Percentiles rank a stretch among this genome's conserved stretches.
Evolutionary conservation across 1,140 invertebrate genomes (phyloP).

Genomic region (Radopholus similis): DNA sequence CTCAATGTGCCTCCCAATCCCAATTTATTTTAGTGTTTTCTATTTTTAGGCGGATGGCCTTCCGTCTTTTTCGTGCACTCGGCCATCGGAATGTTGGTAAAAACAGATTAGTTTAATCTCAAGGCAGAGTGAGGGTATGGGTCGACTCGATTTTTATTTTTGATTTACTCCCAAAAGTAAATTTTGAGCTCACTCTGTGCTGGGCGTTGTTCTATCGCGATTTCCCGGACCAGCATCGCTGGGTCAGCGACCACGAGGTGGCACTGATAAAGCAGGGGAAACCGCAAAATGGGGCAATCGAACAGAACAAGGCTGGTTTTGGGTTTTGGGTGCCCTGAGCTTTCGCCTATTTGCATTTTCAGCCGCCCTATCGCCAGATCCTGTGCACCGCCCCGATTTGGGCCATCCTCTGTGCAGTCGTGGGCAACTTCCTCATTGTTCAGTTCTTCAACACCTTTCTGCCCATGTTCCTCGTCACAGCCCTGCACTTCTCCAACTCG

Average conservation of each 20-base stretch:
- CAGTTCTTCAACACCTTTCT: constrained; percentile 10
- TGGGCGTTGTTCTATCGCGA: constrained; percentile 14
- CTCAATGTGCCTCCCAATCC: not conserved
- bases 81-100: constrained; percentile 1
- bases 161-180: no score
- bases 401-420: constrained; percentile 14
- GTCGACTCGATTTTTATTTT: no score
- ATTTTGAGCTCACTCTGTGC: not conserved
- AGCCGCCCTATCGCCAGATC: constrained; percentile 18
- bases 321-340: no score
- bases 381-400: constrained; percentile 7
- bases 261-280: constrained; percentile 2
- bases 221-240: not conserved
- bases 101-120: no score
- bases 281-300: not conserved
- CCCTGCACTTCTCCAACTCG: constrained; percentile 7
- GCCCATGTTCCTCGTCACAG: constrained; percentile 13
- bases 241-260: not conserved
- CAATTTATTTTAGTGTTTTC: not conserved
- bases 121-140: no score
- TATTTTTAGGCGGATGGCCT: constrained; percentile 18
- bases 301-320: no score
- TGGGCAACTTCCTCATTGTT: constrained; percentile 17
- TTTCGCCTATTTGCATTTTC: no score
- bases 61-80: constrained; percentile 10